These are phyloP conservation scores for Eupithecia centaureata DNA, from an alignment of 2,888 invertebrate species.

Conservation along the genomic window DNA sequence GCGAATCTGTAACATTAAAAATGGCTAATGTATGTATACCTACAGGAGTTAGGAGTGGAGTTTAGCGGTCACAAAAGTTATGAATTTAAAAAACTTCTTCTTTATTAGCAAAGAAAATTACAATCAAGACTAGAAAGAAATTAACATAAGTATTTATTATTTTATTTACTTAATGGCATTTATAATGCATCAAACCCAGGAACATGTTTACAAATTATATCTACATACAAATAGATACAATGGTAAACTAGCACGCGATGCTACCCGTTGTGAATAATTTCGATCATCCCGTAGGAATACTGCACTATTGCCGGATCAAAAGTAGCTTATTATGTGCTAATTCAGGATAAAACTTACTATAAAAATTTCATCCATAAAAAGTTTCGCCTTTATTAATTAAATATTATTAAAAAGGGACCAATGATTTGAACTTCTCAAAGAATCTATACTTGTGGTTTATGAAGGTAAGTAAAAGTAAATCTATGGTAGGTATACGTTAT, in stretches of 20 bases:
- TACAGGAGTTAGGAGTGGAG: no score
- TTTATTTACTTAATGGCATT: no score
- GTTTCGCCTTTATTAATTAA: background rate
- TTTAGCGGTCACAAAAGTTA: background rate
- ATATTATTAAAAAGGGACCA: background rate
- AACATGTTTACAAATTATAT: no score
- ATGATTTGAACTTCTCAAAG: background rate
- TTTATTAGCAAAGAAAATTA: no score
- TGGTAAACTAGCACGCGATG: background rate
- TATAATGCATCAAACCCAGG: background rate
- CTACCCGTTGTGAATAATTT: background rate
- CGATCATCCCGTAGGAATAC: background rate
- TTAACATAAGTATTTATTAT: no score
- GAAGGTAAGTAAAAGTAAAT: background rate
- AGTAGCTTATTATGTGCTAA: background rate
- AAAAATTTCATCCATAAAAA: background rate
- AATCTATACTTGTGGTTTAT: background rate
- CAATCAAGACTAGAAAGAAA: no score
- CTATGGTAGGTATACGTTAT: background rate
- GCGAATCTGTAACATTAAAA: constrained; percentile 86
- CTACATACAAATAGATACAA: no score
- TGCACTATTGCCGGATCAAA: background rate
- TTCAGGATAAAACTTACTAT: background rate
- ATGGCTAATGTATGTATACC: background rate
- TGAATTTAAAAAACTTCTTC: background rate